Evolutionary conservation across 2,888 invertebrate species (phyloP).

Genomic region (Ichneumoninae sp.): DNA sequence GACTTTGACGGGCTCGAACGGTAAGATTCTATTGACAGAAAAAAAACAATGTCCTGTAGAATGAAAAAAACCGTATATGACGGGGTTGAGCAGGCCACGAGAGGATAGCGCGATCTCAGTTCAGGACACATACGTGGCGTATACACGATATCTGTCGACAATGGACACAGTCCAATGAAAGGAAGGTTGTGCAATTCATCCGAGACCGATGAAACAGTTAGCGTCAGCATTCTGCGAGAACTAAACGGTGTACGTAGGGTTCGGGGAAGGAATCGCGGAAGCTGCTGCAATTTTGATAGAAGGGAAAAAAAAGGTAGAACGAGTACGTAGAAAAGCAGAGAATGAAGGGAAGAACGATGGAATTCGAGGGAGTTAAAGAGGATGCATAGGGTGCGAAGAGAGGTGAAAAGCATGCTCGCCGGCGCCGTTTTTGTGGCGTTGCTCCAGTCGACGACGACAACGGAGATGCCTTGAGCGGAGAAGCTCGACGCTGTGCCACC

Average conservation of each 20-base stretch:
- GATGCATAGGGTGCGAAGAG: neutral
- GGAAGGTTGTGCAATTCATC: slow-evolving; percentile 11
- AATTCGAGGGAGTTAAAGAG: slow-evolving; percentile 22
- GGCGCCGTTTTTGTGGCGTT: slow-evolving; percentile 10
- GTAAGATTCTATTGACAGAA: neutral
- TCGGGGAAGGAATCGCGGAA: slow-evolving; percentile 15
- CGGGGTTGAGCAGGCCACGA: slow-evolving; percentile 7
- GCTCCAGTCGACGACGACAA: slow-evolving; percentile 16
- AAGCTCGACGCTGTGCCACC: slow-evolving; percentile 33
- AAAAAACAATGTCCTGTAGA: slow-evolving; percentile 24
- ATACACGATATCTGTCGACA: slow-evolving; percentile 6
- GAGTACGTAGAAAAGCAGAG: neutral
- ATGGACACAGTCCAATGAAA: slow-evolving; percentile 7
- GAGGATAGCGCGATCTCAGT: neutral
- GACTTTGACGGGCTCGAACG: neutral
- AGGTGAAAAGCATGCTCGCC: slow-evolving; percentile 16
- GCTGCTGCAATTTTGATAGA: neutral
- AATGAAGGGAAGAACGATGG: slow-evolving; percentile 7
- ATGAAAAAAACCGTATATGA: neutral
- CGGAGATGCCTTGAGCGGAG: slow-evolving; percentile 11
- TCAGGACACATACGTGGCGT: neutral
- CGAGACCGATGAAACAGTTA: slow-evolving; percentile 24
- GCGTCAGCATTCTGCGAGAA: slow-evolving; percentile 1
- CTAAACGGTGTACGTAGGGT: neutral
- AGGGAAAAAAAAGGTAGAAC: neutral